Base-by-base conservation (phyloP, 2,888 invertebrate genomes). In the Glaucopsyche alexis region DNA sequence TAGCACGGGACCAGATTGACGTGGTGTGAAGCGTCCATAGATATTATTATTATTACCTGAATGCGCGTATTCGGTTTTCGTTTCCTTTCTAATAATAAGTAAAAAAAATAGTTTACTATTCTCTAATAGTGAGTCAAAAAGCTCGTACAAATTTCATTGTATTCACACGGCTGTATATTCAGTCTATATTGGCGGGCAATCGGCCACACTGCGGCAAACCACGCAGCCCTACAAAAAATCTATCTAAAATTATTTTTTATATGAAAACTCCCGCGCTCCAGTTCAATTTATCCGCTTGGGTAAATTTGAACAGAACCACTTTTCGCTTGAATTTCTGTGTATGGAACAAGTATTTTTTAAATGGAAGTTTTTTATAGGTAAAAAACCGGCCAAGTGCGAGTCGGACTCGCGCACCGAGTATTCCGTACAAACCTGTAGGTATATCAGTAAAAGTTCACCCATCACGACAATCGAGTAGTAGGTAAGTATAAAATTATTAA, bases 221-320 rank as follows among this genome's bases (percentile, higher is more conserved):
- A 60, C 60, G 29, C 38, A 13, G 14, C 60, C 60, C 29, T 16
- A 29, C 60, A 60, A 60, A 60, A 50, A 60, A 60, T 60, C 29
- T 60, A 60, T 60, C 60, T 13, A 60, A 60, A 29, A 60, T 60
- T 7, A 38, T 60, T 29, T 60, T 60, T 60, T 60, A 38, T 60
- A 60, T 60, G 60, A 38, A 60, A 60, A 60, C 60, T 60, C 29
- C 60, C 7, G 60, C 60, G 13, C 6, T 29, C 60, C 60, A 29
- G 60, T 13, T 19, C 60, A 60, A 60, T 60, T 60, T 60, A 60
- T 60, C 60, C 60, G 38, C 60, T 38, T 7, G 29, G 29, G 13
- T 60, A 60, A 60, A 29, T 60, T 60, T 29, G 60, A 60, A 60
- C 60, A 60, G 19, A 60, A 60, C 60, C 29, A 60, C 29, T 60